Conservation (phyloP, 2,797 vertebrate species). For the Coracias cyanogaster region DNA sequence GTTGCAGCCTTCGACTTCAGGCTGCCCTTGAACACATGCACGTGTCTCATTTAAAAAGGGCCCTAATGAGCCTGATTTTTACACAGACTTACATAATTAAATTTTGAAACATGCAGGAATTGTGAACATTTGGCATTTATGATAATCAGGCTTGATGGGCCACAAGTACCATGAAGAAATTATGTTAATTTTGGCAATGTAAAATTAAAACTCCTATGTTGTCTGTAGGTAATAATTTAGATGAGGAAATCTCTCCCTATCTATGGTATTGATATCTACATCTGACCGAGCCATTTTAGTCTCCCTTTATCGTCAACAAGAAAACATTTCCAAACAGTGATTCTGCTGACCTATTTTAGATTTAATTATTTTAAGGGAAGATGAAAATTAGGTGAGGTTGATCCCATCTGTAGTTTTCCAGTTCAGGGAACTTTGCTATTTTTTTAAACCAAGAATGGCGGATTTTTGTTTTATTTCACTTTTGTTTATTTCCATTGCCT, state of each 20-base stretch:
- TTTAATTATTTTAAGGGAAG: neutral
- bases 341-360: neutral
- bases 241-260: neutral
- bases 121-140: neutral
- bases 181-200: neutral
- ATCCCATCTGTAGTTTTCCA: neutral
- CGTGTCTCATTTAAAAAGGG: neutral
- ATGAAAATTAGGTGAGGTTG: neutral
- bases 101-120: neutral
- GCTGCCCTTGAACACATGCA: rapidly evolving
- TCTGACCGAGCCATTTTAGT: neutral
- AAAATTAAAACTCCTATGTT: neutral
- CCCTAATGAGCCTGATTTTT: neutral
- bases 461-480: neutral
- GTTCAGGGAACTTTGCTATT: neutral
- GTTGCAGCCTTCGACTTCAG: neutral
- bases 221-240: neutral
- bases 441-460: neutral
- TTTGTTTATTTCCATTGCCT: neutral
- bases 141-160: neutral
- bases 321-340: neutral
- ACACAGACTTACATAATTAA: neutral
- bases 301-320: neutral
- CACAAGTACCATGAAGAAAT: neutral
- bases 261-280: neutral